These are phyloP conservation scores for Miichthys miiuy DNA, from an alignment of 2,797 vertebrate genomes.

Conservation along the genomic window DNA sequence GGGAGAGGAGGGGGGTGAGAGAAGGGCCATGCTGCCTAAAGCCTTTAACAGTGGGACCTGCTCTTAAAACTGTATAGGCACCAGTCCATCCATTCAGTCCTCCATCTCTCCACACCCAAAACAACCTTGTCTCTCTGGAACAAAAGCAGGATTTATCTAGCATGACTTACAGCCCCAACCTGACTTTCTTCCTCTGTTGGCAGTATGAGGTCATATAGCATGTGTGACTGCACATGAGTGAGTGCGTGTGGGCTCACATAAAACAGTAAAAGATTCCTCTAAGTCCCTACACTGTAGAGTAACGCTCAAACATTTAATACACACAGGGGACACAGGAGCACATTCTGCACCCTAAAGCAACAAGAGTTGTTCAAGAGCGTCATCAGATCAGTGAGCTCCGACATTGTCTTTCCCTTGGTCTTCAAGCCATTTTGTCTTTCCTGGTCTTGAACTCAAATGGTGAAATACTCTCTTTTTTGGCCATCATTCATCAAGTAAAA, in stretches of 20 bases:
- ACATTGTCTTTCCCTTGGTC: slow-evolving; percentile 1
- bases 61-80: slow-evolving; percentile 77
- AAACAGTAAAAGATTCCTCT: slow-evolving; percentile 63
- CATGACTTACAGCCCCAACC: slow-evolving; percentile 78
- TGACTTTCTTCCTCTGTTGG: slow-evolving; percentile 69
- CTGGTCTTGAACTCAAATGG: neutral
- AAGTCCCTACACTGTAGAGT: slow-evolving; percentile 39
- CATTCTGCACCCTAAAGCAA: slow-evolving; percentile 10
- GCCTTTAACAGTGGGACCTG: slow-evolving; percentile 73
- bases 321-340: slow-evolving; percentile 24
- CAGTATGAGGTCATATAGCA: slow-evolving; percentile 73
- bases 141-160: slow-evolving; percentile 84
- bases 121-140: slow-evolving; percentile 84
- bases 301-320: slow-evolving; percentile 59
- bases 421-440: slow-evolving; percentile 5
- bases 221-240: slow-evolving; percentile 65
- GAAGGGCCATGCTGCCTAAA: slow-evolving; percentile 73
- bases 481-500: neutral
- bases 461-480: neutral
- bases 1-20: slow-evolving; percentile 77
- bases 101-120: slow-evolving; percentile 76
- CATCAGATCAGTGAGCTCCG: neutral
- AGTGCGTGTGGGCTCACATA: slow-evolving; percentile 60
- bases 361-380: slow-evolving; percentile 3
- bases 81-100: slow-evolving; percentile 65